phyloP scores from a whole-genome alignment of 2,797 vertebrate genomes.

The Lophotriccus pileatus region DNA sequence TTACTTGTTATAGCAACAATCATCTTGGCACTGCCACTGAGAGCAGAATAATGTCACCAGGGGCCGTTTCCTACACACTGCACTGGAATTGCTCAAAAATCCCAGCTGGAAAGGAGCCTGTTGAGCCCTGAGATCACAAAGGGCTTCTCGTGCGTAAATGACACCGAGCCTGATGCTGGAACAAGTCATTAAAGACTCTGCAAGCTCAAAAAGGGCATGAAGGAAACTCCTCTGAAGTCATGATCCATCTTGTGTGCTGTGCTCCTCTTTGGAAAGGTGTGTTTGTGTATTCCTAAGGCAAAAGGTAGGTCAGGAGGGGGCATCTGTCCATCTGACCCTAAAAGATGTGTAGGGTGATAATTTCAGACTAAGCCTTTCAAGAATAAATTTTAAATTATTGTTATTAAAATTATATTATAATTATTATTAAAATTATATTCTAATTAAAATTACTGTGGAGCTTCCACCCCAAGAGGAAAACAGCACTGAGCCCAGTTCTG shows the following conservation, averaged over 20 bases:
- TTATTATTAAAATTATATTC: too few relatives aligned
- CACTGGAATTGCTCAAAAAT: conserved; percentile 42
- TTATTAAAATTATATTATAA: too few relatives aligned
- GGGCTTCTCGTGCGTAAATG: not conserved
- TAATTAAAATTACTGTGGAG: not conserved
- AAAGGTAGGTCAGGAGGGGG: not conserved
- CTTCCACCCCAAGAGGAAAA: not conserved
- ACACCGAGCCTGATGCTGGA: not conserved
- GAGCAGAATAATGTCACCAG: conserved; percentile 30
- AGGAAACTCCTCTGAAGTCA: not conserved
- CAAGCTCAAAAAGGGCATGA: not conserved
- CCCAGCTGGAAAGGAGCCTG: not conserved
- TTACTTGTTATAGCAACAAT: not conserved
- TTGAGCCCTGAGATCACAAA: not conserved
- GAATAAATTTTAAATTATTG: not conserved
- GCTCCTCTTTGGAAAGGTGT: not conserved
- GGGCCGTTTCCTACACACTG: conserved; percentile 51
- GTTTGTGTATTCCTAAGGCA: not conserved
- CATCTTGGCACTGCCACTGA: not conserved
- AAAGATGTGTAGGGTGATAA: not conserved
- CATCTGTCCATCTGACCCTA: not conserved
- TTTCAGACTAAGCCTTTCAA: not conserved
- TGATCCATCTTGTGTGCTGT: accelerated
- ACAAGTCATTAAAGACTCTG: not conserved
- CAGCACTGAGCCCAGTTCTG: not conserved